Evolutionary conservation across 1,140 invertebrate species (phyloP).

Genomic region (Augochlora pura): DNA sequence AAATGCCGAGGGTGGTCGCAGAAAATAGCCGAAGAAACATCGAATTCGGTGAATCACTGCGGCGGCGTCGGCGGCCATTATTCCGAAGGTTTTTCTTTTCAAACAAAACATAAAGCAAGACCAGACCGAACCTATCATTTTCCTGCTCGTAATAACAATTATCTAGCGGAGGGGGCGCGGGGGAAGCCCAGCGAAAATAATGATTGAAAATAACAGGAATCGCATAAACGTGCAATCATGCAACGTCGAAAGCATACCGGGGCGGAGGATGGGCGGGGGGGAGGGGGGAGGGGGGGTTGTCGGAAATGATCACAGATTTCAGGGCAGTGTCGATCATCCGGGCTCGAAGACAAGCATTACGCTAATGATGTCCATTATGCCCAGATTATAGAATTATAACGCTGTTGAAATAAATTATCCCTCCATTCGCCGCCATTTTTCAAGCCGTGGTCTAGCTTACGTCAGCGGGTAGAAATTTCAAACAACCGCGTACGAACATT

Average conservation of each 20-base stretch:
- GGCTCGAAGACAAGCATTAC: slow-evolving; percentile 75
- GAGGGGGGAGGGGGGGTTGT: too few relatives aligned
- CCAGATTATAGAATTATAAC: slow-evolving; percentile 77
- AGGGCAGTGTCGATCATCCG: slow-evolving; percentile 66
- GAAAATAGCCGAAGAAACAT: neutral
- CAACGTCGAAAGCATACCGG: slow-evolving; percentile 39
- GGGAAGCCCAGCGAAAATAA: slow-evolving; percentile 63
- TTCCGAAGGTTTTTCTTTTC: slow-evolving; percentile 47
- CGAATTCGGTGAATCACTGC: slow-evolving; percentile 39
- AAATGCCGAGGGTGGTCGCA: neutral
- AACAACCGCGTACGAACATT: neutral
- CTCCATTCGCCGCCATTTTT: slow-evolving; percentile 30
- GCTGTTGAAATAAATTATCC: slow-evolving; percentile 71
- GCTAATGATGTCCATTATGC: slow-evolving; percentile 75
- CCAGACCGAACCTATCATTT: slow-evolving; percentile 62
- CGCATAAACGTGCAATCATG: slow-evolving; percentile 75
- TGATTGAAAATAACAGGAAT: slow-evolving; percentile 79
- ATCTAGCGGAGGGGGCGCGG: slow-evolving; percentile 55
- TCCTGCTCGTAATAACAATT: slow-evolving; percentile 70
- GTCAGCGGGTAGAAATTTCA: slow-evolving; percentile 4
- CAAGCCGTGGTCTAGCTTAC: slow-evolving; percentile 18
- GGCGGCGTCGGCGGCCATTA: slow-evolving; percentile 16
- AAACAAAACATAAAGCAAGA: slow-evolving; percentile 61
- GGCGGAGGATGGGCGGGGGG: too few relatives aligned
- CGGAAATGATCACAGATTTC: slow-evolving; percentile 69